Conservation (phyloP, 2,888 invertebrate species). For the Anticlea derivata region DNA sequence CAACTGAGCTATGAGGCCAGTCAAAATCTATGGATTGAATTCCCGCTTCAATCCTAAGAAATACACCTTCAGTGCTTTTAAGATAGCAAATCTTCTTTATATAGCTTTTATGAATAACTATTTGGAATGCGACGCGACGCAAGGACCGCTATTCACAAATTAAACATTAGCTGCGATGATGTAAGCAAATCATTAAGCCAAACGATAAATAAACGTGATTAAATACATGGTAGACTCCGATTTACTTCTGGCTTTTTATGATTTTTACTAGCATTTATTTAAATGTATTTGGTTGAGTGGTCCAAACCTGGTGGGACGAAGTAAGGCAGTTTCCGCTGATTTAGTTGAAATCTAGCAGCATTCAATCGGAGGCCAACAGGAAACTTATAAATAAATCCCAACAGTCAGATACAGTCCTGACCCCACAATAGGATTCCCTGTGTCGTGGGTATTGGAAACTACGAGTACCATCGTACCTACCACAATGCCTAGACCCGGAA, state of each 20-base stretch:
- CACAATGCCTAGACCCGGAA: too few species aligned
- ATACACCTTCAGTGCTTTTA: neutral
- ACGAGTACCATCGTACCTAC: too few species aligned
- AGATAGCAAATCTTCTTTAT: constrained; percentile 5
- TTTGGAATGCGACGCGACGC: constrained; percentile 16
- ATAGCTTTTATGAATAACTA: constrained; percentile 15
- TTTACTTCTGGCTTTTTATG: neutral
- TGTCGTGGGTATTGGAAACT: too few species aligned
- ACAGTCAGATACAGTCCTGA: too few species aligned
- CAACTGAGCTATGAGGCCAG: neutral
- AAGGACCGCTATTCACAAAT: constrained; percentile 19
- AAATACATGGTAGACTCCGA: constrained; percentile 12
- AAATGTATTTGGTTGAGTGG: neutral
- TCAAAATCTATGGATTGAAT: too few species aligned
- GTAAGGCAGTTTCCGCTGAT: neutral
- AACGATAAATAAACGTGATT: constrained; percentile 6
- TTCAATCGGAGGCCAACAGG: too few species aligned
- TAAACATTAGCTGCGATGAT: constrained; percentile 23
- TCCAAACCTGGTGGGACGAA: neutral
- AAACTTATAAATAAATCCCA: too few species aligned
- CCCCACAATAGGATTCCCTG: too few species aligned
- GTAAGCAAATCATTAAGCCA: constrained; percentile 22
- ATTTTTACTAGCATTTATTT: neutral
- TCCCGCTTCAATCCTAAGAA: too few species aligned
- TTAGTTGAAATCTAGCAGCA: neutral